Base-by-base conservation (phyloP, 2,113 vertebrate genomes). In the Strix aluco region DNA sequence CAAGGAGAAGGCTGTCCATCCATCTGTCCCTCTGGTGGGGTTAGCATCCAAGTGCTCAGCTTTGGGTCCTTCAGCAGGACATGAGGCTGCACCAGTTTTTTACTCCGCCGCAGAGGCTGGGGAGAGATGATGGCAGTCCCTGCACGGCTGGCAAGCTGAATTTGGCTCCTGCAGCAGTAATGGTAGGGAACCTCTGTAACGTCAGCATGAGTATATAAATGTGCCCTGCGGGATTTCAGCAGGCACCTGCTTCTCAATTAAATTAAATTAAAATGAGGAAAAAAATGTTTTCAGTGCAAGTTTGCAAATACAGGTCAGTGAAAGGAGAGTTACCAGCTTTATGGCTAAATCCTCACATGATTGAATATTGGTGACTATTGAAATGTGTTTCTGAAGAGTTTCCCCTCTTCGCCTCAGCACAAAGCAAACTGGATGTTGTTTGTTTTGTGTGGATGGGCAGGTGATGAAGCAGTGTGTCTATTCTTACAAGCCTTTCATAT, bases 211-310 rank as follows among this genome's bases (percentile, higher is more conserved):
- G 61, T 14, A 29, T 66, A 14, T 11, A 47, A 61, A 57, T 22
- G 61, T 74, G 79, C 94, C 89, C 92, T 91, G 84, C 0, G 25
- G 92, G 94, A 80, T 52, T 38, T 85, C 91, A 92, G 63, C 88
- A 58, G 91, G 73, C 85, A 90, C 90, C 91, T 96, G 91, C 92
- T 74, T 54, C 93, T 71, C 91, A 52, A 94, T 89, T 84, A 49
- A 91, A 86, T 94, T 74, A 26, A 77, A 91, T 94, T 89, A 81
- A 89, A 94, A 84, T 2, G 29, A 86, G 73, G 58, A 30, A 27
- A 85, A 69, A 75, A n/a, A 4, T 7, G 51, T 34, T 72, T 49
- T 72, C 1, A 0, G 1, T 18, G 49, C 59, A 42, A 40, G 32
- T 93, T 93, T 81, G 81, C 69, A 73, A 52, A 61, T 67, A 9